These are phyloP conservation scores for Litocranius walleri DNA, from an alignment of 2,113 vertebrate genomes.

Conservation along the genomic window DNA sequence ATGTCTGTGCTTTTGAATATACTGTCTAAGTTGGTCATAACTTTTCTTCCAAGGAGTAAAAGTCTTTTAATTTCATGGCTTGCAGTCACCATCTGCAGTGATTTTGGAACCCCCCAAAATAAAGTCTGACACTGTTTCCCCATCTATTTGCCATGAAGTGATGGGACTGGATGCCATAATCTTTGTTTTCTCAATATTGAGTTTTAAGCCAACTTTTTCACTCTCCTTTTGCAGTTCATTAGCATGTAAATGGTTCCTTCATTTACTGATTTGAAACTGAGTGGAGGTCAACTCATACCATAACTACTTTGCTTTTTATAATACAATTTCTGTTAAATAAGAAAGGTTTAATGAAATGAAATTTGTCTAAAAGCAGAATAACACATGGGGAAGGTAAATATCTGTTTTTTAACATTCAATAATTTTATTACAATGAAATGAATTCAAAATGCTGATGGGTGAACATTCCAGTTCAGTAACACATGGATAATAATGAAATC, in stretches of 20 bases:
- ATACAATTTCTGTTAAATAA: neutral
- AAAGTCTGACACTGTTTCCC: neutral
- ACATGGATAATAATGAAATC: neutral
- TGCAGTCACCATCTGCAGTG: neutral
- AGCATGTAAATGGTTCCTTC: neutral
- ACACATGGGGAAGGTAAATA: neutral
- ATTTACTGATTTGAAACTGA: neutral
- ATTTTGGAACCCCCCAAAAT: fast-evolving
- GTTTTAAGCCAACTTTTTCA: neutral
- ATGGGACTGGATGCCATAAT: neutral
- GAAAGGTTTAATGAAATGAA: neutral
- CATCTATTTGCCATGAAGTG: neutral
- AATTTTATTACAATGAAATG: neutral
- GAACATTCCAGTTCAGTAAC: neutral
- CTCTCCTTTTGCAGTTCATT: neutral
- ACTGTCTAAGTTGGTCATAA: neutral
- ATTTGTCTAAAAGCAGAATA: neutral
- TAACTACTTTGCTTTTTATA: neutral
- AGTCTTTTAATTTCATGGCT: neutral
- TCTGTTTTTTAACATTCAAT: neutral
- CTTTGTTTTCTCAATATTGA: neutral
- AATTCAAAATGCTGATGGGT: neutral
- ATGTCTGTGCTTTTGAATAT: neutral
- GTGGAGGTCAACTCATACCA: neutral
- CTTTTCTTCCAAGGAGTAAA: neutral